Conservation (phyloP, 2,113 vertebrate genomes). For the Alethe diademata region DNA sequence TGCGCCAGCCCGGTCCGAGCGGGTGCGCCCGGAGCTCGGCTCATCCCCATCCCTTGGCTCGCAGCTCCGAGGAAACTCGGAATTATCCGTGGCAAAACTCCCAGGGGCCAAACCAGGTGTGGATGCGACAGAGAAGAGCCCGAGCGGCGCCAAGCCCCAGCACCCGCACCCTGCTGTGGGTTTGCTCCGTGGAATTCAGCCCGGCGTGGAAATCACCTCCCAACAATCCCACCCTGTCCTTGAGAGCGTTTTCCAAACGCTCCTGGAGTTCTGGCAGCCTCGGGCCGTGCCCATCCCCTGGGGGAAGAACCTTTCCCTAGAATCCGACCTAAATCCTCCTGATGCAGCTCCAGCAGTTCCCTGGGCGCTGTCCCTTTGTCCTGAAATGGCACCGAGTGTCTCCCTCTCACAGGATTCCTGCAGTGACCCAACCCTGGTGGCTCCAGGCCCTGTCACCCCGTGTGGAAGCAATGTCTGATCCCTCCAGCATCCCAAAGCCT, state of each 20-base stretch:
- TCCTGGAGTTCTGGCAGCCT: background rate
- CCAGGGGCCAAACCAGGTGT: background rate
- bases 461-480: background rate
- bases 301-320: background rate
- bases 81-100: background rate
- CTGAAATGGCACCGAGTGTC: background rate
- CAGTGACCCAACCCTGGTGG: background rate
- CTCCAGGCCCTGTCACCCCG: accelerated
- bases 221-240: background rate
- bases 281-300: background rate
- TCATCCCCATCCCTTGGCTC: background rate
- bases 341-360: background rate
- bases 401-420: background rate
- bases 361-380: background rate
- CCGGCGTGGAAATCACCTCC: accelerated
- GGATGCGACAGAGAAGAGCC: background rate
- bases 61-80: background rate
- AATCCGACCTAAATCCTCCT: accelerated
- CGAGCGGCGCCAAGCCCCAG: accelerated
- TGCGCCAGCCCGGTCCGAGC: background rate
- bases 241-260: accelerated
- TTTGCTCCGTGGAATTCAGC: accelerated
- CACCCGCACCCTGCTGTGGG: accelerated
- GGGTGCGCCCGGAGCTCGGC: background rate
- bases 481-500: background rate